Evolutionary conservation across 1,140 invertebrate species (phyloP).

Genomic region (Aphelinus atriplicis): DNA sequence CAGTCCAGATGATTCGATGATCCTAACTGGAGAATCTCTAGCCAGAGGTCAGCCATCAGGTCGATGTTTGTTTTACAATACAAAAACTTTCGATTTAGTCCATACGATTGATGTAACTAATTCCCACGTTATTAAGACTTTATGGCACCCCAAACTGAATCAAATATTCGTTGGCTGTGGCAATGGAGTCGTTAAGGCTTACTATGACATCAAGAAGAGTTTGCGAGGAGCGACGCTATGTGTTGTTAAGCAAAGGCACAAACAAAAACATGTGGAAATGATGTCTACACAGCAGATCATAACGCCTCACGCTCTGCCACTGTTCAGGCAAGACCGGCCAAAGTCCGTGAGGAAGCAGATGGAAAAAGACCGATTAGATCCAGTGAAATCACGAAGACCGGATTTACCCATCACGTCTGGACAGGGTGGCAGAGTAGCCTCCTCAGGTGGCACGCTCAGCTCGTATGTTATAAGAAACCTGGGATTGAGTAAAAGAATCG

Average conservation of each 20-base stretch:
- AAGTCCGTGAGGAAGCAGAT: slow-evolving; percentile 90
- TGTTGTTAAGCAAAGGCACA: slow-evolving; percentile 82
- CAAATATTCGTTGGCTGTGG: slow-evolving; percentile 94
- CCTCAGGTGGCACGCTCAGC: slow-evolving; percentile 94
- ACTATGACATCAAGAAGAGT: slow-evolving; percentile 88
- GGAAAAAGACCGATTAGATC: slow-evolving; percentile 92
- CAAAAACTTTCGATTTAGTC: slow-evolving; percentile 80
- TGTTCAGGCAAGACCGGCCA: slow-evolving; percentile 93
- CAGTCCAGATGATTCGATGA: slow-evolving; percentile 90
- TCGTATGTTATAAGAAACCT: slow-evolving; percentile 97
- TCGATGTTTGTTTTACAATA: slow-evolving; percentile 84
- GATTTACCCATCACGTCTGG: slow-evolving; percentile 93
- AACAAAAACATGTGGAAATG: slow-evolving; percentile 85
- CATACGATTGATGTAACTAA: slow-evolving; percentile 79
- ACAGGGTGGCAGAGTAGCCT: slow-evolving; percentile 90
- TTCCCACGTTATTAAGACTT: slow-evolving; percentile 86
- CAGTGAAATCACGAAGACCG: slow-evolving; percentile 90
- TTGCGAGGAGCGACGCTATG: slow-evolving; percentile 92
- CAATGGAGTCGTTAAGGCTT: slow-evolving; percentile 90
- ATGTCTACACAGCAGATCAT: slow-evolving; percentile 94
- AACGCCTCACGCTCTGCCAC: slow-evolving; percentile 93
- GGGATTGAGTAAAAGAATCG: slow-evolving; percentile 90
- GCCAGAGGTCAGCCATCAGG: slow-evolving; percentile 77
- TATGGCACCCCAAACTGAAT: slow-evolving; percentile 98
- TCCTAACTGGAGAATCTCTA: slow-evolving; percentile 89